These are phyloP conservation scores for Nerophis ophidion DNA, from an alignment of 2,113 vertebrate genomes.

Conservation along the genomic window DNA sequence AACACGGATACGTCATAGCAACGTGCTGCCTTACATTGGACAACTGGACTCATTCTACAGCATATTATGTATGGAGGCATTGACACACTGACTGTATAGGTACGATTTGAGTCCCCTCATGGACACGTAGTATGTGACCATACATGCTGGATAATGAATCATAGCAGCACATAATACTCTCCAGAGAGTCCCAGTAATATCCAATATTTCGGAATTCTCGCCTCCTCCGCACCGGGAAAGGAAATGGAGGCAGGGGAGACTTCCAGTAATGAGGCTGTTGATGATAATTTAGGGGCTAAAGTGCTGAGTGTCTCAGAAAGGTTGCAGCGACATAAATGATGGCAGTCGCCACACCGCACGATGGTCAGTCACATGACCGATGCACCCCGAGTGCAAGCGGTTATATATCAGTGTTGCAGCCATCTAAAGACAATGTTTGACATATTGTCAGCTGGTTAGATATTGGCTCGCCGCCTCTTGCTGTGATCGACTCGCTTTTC, in stretches of 20 bases:
- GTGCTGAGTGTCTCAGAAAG: conserved; percentile 45
- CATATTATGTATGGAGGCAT: no score
- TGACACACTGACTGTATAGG: no score
- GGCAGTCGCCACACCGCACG: conserved; percentile 17
- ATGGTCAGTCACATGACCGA: conserved; percentile 44
- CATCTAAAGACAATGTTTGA: conserved; percentile 47
- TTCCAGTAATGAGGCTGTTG: conserved; percentile 30
- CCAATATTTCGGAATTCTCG: background rate
- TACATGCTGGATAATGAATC: no score
- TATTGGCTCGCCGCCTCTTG: conserved; percentile 34
- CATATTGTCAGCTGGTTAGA: conserved; percentile 54
- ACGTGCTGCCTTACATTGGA: no score
- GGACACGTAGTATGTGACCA: no score
- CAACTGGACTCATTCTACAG: no score
- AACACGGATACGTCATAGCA: no score
- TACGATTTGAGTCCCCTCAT: no score
- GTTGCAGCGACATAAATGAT: conserved; percentile 33
- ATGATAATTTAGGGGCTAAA: conserved; percentile 38
- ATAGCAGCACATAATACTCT: no score
- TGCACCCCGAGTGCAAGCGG: conserved; percentile 35
- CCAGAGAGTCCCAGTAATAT: background rate
- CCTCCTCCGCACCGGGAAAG: background rate
- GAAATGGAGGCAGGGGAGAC: conserved; percentile 6
- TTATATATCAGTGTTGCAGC: conserved; percentile 13
- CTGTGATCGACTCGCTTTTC: conserved; percentile 23